Evolutionary conservation across 2,888 invertebrate species (phyloP), one percentile per base, ranked within the genome.

Genomic region (Pandemis cinnamomeana): DNA sequence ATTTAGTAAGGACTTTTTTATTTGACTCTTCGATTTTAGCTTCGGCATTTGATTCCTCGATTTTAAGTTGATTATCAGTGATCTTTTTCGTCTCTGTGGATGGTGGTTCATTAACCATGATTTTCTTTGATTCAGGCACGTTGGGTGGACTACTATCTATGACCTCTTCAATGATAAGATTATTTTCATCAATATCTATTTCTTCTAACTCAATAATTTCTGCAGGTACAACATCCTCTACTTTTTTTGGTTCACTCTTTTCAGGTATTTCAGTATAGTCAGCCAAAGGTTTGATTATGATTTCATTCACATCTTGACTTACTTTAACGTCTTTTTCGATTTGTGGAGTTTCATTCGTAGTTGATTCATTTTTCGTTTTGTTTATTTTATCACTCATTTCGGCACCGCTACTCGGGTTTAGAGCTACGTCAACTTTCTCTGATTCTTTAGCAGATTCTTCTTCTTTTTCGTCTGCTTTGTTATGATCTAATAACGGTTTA

Each of bases 1-100:
- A 13, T 42, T 73, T 64, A 51, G 20, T n/a, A 42, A 20, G 41
- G 8, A n/a, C 27, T 46, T 62, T 63, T 63, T 46, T 55, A 44
- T 27, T 13, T 2, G 27, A 11, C 0, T 63, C 44, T 11, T 13
- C 20, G 20, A 63, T 46, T 63, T 11, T 11, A 11, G 8, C 7
- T 13, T 7, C 8, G n/a, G 7, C 36, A 13, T 48, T 20, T 44
- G 44, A 51, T 51, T 66, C 61, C 67, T 48, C 67, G 66, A 15
- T 62, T 55, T 58, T 69, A 20, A 73, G 58, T 75, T 71, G 63
- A 75, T 78, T 71, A 2, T 55, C 2, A 55, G 7, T 55, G 55
- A 55, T 8, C 67, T 66, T 75, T 74, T 78, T 78, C 46, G 71
- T 75, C 46, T 72, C 66, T 64, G 44, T n/a, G 13, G 63, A 7